Conservation (phyloP, 2,888 invertebrate species). For the Willowsia nigromaculata region DNA sequence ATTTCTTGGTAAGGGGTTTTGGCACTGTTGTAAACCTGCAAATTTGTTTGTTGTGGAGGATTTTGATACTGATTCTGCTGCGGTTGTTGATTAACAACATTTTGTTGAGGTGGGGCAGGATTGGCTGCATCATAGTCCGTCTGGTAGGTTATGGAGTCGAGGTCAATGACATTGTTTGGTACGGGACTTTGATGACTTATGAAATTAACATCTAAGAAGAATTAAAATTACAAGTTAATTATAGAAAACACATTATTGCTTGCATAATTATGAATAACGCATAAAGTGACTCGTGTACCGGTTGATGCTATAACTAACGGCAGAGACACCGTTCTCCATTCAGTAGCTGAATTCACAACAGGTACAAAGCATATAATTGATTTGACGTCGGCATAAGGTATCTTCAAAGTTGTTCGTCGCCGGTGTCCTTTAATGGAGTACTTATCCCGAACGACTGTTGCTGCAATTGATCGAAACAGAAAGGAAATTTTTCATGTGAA, state of each 20-base stretch:
- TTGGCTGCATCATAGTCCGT: conserved; percentile 54
- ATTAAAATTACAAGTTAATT: background rate
- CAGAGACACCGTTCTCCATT: conserved; percentile 75
- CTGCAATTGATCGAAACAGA: conserved; percentile 33
- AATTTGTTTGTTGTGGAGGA: conserved; percentile 1
- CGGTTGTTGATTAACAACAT: background rate
- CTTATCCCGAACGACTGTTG: conserved; percentile 67
- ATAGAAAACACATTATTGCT: background rate
- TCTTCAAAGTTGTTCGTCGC: conserved; percentile 71
- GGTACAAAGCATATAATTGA: conserved; percentile 75
- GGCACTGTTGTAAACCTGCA: conserved; percentile 52
- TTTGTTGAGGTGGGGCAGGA: background rate
- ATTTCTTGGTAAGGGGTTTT: conserved; percentile 57
- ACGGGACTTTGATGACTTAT: conserved; percentile 41
- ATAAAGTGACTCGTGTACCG: background rate
- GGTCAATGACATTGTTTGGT: conserved; percentile 63
- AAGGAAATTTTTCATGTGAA: background rate
- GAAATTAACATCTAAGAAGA: conserved; percentile 33
- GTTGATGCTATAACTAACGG: conserved; percentile 65
- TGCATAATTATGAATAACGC: background rate
- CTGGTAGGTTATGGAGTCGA: conserved; percentile 66
- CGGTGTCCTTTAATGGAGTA: conserved; percentile 70
- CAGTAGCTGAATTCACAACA: conserved; percentile 73
- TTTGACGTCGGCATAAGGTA: conserved; percentile 73
- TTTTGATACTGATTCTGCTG: background rate